Evolutionary conservation across 2,888 invertebrate species (phyloP), one percentile per base, ranked within the genome.

Genomic region (Muscina levida): DNA sequence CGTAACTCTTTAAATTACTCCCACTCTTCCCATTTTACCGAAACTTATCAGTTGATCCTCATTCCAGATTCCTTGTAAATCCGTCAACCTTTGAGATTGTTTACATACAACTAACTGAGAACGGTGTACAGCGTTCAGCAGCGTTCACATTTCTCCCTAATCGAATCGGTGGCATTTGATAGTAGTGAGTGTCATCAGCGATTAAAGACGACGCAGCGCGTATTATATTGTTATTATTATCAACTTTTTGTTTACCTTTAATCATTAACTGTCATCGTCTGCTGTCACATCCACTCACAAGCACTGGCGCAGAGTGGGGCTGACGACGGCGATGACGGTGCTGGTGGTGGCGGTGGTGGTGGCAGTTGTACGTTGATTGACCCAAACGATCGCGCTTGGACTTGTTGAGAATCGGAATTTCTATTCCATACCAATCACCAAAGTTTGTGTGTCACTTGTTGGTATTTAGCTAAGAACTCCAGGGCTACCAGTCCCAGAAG

Each of bases 221-320:
- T 62, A 1, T 62, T 22, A 37, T 51, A 15, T 13, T 59, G 37
- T 62, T 62, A 42, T 62, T 22, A 62, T 22, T 62, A 42, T 62
- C 42, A 19, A 62, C 42, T 62, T 62, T 73, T 77, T 75, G 81
- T 77, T 81, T 77, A 70, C 77, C 72, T 81, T 81, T 81, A 81
- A 81, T 81, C 81, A 81, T 77, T 81, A 81, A 81, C 81, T 81
- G 81, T 81, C 81, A 81, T 81, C 77, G 81, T 81, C 77, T 77
- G 75, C 77, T 75, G 77, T 77, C 76, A 76, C 76, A 76, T 66
- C n/a, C n/a, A 68, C 24, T 62, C n/a, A 39, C 53, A 72, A 17
- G 15, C n/a, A 17, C 11, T 44, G 31, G 11, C 37, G 22, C 24
- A 56, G 37, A 62, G 19, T 75, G 67, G 53, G 51, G 66, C 44